These are phyloP conservation scores for Pavo muticus DNA, from an alignment of 2,113 vertebrate genomes.

Conservation along the genomic window DNA sequence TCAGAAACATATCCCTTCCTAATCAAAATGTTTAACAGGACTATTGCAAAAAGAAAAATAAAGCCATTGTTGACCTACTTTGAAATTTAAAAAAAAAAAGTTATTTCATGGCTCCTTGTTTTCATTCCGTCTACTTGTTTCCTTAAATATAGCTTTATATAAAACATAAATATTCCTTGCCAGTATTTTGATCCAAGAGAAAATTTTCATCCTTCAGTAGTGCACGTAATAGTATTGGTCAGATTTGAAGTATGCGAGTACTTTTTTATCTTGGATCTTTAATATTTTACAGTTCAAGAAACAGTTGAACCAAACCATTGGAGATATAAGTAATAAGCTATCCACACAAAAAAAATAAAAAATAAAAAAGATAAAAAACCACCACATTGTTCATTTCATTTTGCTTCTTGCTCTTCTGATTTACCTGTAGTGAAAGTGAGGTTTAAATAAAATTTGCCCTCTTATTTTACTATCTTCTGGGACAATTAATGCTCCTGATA, in stretches of 20 bases:
- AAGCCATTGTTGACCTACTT: conserved; percentile 51
- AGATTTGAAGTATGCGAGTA: conserved; percentile 75
- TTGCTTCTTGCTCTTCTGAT: conserved; percentile 14
- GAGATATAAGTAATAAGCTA: conserved; percentile 63
- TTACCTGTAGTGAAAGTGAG: not conserved
- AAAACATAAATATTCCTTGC: conserved; percentile 63
- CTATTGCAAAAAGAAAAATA: conserved; percentile 68
- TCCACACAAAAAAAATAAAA: not conserved
- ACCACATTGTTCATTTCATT: conserved; percentile 37
- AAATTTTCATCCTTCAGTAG: conserved; percentile 84
- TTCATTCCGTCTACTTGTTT: conserved; percentile 54
- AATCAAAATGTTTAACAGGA: conserved; percentile 71
- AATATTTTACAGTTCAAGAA: conserved; percentile 81
- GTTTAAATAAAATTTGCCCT: conserved; percentile 26
- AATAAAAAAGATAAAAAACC: not conserved
- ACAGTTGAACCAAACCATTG: conserved; percentile 78
- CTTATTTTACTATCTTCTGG: conserved; percentile 23
- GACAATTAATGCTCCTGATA: conserved; percentile 34
- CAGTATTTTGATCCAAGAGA: conserved; percentile 76
- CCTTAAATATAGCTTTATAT: conserved; percentile 52
- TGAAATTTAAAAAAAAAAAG: conserved; percentile 44
- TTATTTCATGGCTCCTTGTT: conserved; percentile 56
- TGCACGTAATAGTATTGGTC: conserved; percentile 82
- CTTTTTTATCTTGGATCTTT: conserved; percentile 82
- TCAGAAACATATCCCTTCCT: conserved; percentile 62